Base-by-base conservation (phyloP, 2,888 invertebrate species). In the Acleris sparsana region DNA sequence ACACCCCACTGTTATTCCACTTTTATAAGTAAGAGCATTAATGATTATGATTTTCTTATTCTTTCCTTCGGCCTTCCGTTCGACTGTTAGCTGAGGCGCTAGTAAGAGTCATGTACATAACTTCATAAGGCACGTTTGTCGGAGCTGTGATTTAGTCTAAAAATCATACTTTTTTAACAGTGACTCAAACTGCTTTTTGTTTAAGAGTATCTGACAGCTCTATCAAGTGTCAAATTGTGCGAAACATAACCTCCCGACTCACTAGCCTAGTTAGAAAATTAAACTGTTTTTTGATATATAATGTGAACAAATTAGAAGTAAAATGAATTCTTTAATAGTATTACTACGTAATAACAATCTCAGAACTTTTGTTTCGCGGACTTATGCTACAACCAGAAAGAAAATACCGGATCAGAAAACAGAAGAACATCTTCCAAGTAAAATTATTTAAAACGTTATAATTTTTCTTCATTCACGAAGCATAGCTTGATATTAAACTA, bases 401-500 rank as follows among this genome's bases (percentile, higher is more conserved):
- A 89, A 94, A 93, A 87, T 93, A 77, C 83, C 93, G 69, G 85
- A 92, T 70, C 85, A 85, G 0, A 84, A 89, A 69, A 89, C 92
- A 75, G 92, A 90, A 61, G 88, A 93, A 56, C 80, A 87, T 53
- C 77, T 94, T 64, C 94, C 94, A 80, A 88, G 92, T 90, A 83
- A 82, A 44, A 44, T 49, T 7, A 43, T 33, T 61, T 33, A 2
- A 33, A 33, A 11, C 7, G 3, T 33, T 33, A 33, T 9, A 33
- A 33, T 33, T 11, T 11, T 33, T 33, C 7, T 13, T 33, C 3
- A 3, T 33, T 13, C 11, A 9, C 0, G 13, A 9, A 11, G 3
- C 33, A 33, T 25, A 11, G 11, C 13, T 33, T 33, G 3, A 33
- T 11, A 33, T 33, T 33, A 11, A 33, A 33, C 33, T 33, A 11